phyloP scores from a whole-genome alignment of 2,113 vertebrate species.

The Boulengeromyrus knoepffleri region DNA sequence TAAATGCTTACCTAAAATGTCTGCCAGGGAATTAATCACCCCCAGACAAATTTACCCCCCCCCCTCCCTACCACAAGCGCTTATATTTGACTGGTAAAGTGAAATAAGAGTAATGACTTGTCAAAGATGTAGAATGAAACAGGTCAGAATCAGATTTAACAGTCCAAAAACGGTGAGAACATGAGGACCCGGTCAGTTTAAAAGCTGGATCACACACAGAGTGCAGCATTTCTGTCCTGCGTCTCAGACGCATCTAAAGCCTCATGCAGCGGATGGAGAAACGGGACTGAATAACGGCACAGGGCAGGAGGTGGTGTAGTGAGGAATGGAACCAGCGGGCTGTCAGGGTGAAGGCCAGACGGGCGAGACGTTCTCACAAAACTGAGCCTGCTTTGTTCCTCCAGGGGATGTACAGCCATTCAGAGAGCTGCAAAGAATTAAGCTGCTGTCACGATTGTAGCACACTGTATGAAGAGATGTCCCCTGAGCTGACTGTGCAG shows the following conservation, averaged over 20 bases:
- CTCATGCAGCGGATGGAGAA: not conserved
- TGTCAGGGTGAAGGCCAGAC: not conserved
- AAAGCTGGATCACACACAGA: not conserved
- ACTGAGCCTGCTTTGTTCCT: not conserved
- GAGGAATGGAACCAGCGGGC: not conserved
- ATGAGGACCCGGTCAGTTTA: not conserved
- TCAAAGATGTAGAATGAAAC: not conserved
- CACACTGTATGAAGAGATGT: not conserved
- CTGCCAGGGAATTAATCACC: not conserved
- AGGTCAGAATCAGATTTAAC: not conserved
- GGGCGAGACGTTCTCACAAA: not conserved
- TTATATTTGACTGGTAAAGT: not conserved
- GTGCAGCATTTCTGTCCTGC: not conserved
- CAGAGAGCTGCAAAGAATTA: not conserved
- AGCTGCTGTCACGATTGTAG: not conserved
- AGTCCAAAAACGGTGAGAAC: not conserved
- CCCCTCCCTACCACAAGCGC: no score
- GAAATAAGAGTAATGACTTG: not conserved
- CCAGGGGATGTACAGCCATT: not conserved
- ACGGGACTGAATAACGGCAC: not conserved
- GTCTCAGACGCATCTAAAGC: not conserved
- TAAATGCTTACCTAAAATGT: not conserved
- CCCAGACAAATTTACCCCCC: no score
- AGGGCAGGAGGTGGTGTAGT: no score
- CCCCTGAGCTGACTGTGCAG: not conserved